These are phyloP conservation scores for Antheraea yamamai DNA, from an alignment of 2,888 invertebrate genomes.

Conservation along the genomic window DNA sequence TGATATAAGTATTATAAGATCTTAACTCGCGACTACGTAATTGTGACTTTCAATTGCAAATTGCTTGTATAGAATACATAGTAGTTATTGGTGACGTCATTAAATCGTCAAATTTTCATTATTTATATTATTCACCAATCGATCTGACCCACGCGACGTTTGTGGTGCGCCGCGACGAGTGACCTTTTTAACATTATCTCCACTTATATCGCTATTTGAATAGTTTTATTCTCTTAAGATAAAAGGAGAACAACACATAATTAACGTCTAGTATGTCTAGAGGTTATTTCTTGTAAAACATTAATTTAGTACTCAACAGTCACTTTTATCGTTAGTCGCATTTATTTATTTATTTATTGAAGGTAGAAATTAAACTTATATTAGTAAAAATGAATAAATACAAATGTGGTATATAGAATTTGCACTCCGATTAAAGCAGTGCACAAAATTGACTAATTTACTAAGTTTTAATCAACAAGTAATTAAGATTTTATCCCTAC, in stretches of 20 bases:
- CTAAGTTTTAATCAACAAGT: too few relatives aligned
- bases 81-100: constrained; percentile 9
- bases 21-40: too few relatives aligned
- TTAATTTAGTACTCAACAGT: not conserved
- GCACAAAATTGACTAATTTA: too few relatives aligned
- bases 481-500: too few relatives aligned
- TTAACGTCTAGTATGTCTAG: not conserved
- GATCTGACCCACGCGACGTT: not conserved
- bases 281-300: not conserved
- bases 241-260: not conserved
- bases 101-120: not conserved
- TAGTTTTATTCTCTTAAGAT: not conserved
- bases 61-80: not conserved
- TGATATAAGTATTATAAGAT: too few relatives aligned
- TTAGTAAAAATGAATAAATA: too few relatives aligned
- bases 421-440: too few relatives aligned
- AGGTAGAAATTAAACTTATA: too few relatives aligned
- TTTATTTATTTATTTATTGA: too few relatives aligned
- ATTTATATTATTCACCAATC: constrained; percentile 12
- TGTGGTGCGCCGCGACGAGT: not conserved
- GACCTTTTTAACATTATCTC: not conserved
- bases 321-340: not conserved
- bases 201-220: not conserved
- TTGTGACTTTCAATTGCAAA: not conserved
- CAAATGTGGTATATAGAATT: too few relatives aligned